Base-by-base conservation (phyloP, 2,888 invertebrate genomes). In the Ptilodon capucinus region DNA sequence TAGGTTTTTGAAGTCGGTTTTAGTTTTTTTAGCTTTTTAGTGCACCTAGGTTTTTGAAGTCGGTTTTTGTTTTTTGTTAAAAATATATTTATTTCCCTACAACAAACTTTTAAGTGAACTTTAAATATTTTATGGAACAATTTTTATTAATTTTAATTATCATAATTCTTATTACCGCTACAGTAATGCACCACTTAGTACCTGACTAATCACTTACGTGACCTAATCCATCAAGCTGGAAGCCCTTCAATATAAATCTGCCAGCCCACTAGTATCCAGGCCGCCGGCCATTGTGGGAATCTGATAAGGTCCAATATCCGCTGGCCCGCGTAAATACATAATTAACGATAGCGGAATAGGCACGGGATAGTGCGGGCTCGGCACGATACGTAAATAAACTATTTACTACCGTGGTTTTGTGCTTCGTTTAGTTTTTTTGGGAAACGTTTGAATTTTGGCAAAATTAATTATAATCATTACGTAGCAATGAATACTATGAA, bases 281-380 rank as follows among this genome's bases (percentile, higher is more conserved):
- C 36, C 49, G 44, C 42, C 25, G 44, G 48, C 36, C 42, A 46
- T 40, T 46, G 35, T 54, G 41, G 53, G 41, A 46, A 56, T 52
- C 48, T 59, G 59, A 62, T 63, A 63, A 58, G 49, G 55, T 51
- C 43, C 54, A 58, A 55, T 54, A 60, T 61, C 52, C 50, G 46
- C 44, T 40, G 55, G 46, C 58, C 60, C 56, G 55, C 62, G 52
- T 61, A 59, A 52, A 64, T 74, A 64, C 59, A 71, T 75, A 74
- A 71, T 71, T 68, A 71, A 72, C 60, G 58, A 58, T 55, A 62
- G 52, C 48, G 57, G 52, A 63, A 63, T 56, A 56, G 71, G 54
- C 48, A 47, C 50, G 57, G 46, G 48, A 57, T 49, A 36, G 49
- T 51, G 54, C 57, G 53, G 30, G 34, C 51, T 47, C 14, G 18